Evolutionary conservation across 2,797 vertebrate genomes (phyloP).

Genomic region (Eulemur albifrons): DNA sequence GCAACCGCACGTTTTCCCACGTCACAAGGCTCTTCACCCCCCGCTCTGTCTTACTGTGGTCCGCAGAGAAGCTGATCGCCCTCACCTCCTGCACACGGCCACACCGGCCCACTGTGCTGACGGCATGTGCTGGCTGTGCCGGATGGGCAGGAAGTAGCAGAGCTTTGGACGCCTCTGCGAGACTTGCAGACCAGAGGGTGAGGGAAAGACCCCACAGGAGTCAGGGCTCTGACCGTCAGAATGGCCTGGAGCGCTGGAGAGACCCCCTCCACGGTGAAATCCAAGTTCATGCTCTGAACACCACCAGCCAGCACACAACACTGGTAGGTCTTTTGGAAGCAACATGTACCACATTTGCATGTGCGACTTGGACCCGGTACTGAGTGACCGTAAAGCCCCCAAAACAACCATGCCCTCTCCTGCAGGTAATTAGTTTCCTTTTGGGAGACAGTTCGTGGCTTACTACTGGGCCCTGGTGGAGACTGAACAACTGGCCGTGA

Average conservation of each 20-base stretch:
- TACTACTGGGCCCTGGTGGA: not conserved
- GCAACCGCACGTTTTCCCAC: rapidly evolving
- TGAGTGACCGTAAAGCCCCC: not conserved
- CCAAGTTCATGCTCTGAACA: not conserved
- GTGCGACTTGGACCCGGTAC: rapidly evolving
- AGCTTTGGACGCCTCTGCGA: not conserved
- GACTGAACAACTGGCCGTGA: not conserved
- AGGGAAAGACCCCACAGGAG: not conserved
- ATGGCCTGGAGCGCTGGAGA: rapidly evolving
- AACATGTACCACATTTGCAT: rapidly evolving
- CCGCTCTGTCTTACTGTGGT: rapidly evolving
- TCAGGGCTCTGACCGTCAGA: not conserved
- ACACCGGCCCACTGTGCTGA: not conserved
- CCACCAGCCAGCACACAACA: no score
- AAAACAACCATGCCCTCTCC: rapidly evolving
- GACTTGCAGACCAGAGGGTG: no score
- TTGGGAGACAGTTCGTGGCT: not conserved
- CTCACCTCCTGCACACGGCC: not conserved
- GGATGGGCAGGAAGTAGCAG: rapidly evolving
- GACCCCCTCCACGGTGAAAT: not conserved
- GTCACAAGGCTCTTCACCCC: not conserved
- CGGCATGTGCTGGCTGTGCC: not conserved
- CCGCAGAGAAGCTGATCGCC: no score
- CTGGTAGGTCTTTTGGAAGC: not conserved
- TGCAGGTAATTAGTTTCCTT: not conserved